phyloP scores from a whole-genome alignment of 2,888 invertebrate genomes.

The Drosophila infuscata region DNA sequence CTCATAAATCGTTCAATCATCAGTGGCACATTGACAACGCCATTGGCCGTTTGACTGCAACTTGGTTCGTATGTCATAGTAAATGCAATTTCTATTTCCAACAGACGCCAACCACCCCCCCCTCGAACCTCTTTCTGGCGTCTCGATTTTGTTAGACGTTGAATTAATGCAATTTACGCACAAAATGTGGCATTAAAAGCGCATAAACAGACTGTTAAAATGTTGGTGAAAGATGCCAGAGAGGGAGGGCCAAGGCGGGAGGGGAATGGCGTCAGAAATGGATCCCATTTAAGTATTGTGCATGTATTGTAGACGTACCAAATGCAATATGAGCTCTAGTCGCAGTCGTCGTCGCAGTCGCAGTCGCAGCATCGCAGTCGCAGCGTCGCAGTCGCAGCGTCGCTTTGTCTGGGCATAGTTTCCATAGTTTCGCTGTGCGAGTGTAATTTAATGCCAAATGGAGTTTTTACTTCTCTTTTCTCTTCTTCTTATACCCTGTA shows the following conservation, averaged over 20 bases:
- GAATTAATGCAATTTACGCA: slow-evolving; percentile 79
- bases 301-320: slow-evolving; percentile 10
- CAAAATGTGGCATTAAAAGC: slow-evolving; percentile 76
- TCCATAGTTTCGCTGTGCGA: slow-evolving; percentile 28
- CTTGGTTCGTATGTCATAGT: slow-evolving; percentile 49
- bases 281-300: slow-evolving; percentile 6
- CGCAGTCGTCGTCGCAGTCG: slow-evolving; percentile 41
- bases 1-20: slow-evolving; percentile 79
- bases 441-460: slow-evolving; percentile 77
- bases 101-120: background rate
- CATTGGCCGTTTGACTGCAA: slow-evolving; percentile 49
- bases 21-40: slow-evolving; percentile 75
- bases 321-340: slow-evolving; percentile 74
- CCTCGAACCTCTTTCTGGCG: background rate
- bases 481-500: background rate
- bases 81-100: slow-evolving; percentile 33
- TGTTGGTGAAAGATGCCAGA: background rate
- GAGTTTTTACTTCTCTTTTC: slow-evolving; percentile 35
- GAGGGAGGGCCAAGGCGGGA: background rate
- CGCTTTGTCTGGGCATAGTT: slow-evolving; percentile 63
- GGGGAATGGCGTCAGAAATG: background rate
- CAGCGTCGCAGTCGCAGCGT: slow-evolving; percentile 39
- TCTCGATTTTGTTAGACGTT: slow-evolving; percentile 31
- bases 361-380: slow-evolving; percentile 15
- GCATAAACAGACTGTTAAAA: slow-evolving; percentile 53